phyloP scores from a whole-genome alignment of 2,797 vertebrate species.

The Chloroceryle inda region DNA sequence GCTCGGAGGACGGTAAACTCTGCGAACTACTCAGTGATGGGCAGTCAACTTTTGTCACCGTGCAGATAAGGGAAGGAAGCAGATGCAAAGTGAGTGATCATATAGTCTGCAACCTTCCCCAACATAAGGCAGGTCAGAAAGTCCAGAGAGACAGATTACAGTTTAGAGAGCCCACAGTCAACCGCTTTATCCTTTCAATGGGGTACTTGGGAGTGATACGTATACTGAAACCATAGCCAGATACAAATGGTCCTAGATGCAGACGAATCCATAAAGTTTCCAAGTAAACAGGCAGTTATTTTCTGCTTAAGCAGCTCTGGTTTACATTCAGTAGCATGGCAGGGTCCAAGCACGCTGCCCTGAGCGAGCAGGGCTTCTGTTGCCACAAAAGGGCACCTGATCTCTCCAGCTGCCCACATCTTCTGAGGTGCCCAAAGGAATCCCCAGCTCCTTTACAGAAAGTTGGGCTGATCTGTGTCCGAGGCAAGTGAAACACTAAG shows the following conservation, averaged over 20 bases:
- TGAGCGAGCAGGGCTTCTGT: not conserved
- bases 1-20: not conserved
- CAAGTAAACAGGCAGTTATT: not conserved
- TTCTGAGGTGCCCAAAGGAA: not conserved
- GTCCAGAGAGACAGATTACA: not conserved
- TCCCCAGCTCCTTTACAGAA: slow-evolving; percentile 25
- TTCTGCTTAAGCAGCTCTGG: not conserved
- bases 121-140: not conserved
- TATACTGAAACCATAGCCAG: not conserved
- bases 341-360: accelerated
- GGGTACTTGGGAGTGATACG: accelerated
- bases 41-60: not conserved
- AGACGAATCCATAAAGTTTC: not conserved
- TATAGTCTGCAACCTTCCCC: not conserved
- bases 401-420: not conserved
- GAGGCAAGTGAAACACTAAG: slow-evolving; percentile 66
- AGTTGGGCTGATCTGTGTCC: slow-evolving; percentile 48
- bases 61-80: not conserved
- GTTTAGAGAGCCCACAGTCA: not conserved
- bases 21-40: accelerated
- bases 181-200: not conserved
- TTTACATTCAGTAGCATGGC: not conserved
- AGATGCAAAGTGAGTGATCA: not conserved
- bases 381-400: not conserved
- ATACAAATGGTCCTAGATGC: not conserved